These are phyloP conservation scores for Melikaiella ostensackeni DNA, from an alignment of 2,888 invertebrate species.

Conservation along the genomic window DNA sequence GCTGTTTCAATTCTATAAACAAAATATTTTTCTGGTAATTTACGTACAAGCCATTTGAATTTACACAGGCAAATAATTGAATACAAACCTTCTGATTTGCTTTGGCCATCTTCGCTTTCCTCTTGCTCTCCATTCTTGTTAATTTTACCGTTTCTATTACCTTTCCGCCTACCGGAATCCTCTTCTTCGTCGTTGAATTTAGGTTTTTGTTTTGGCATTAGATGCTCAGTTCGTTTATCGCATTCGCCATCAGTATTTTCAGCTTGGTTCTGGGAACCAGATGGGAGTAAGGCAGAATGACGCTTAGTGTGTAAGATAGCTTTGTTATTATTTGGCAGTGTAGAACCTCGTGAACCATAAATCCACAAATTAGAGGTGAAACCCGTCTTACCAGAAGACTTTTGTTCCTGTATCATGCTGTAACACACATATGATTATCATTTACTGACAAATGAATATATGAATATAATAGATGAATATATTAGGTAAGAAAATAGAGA, in stretches of 20 bases:
- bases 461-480: neutral
- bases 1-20: constrained; percentile 39
- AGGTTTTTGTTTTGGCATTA: constrained; percentile 23
- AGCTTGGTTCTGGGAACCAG: constrained; percentile 53
- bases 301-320: constrained; percentile 65
- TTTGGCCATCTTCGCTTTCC: constrained; percentile 47
- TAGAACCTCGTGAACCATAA: constrained; percentile 72
- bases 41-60: neutral
- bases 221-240: constrained; percentile 43
- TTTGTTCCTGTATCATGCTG: constrained; percentile 64
- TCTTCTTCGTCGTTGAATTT: constrained; percentile 20
- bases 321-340: constrained; percentile 59
- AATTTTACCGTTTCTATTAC: constrained; percentile 43
- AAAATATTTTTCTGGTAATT: constrained; percentile 1
- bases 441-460: neutral
- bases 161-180: constrained; percentile 34
- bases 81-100: constrained; percentile 51
- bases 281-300: constrained; percentile 65
- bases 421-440: neutral
- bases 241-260: constrained; percentile 40
- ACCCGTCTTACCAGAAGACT: constrained; percentile 65
- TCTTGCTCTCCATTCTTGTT: constrained; percentile 49
- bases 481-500: too few species aligned
- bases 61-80: neutral
- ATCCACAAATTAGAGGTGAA: constrained; percentile 72